Evolutionary conservation across 2,113 vertebrate species (phyloP).

Genomic region (Myxocyprinus asiaticus): DNA sequence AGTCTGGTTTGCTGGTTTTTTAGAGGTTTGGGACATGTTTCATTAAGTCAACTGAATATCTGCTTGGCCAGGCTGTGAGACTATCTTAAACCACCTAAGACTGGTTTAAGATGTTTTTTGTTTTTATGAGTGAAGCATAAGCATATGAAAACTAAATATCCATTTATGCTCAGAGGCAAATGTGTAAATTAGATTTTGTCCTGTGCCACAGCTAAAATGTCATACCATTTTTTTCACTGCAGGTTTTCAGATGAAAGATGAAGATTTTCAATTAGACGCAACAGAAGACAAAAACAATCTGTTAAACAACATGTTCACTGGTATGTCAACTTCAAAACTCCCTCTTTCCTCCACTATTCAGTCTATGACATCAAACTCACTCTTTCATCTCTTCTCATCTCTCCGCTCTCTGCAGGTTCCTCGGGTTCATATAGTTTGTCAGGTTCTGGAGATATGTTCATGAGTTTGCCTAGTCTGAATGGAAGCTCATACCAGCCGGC

Average conservation of each 20-base stretch:
- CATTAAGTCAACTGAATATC: no score
- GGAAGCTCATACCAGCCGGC: slow-evolving; percentile 88
- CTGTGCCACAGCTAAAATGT: no score
- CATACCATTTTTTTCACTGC: background rate
- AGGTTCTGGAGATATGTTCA: slow-evolving; percentile 83
- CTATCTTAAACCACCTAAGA: no score
- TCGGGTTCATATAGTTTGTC: slow-evolving; percentile 80
- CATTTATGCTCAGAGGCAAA: no score
- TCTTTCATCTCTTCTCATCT: background rate
- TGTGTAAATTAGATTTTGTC: background rate
- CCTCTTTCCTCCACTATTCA: slow-evolving; percentile 45
- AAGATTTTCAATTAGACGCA: slow-evolving; percentile 55
- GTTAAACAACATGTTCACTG: slow-evolving; percentile 57
- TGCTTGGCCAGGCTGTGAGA: no score
- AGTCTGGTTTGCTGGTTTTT: no score
- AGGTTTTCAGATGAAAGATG: slow-evolving; percentile 62
- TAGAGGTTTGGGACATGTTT: no score
- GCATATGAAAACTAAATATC: no score
- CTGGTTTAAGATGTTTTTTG: no score
- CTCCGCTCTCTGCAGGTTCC: slow-evolving; percentile 83
- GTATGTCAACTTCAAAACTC: slow-evolving; percentile 12
- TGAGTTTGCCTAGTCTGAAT: slow-evolving; percentile 91
- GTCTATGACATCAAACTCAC: slow-evolving; percentile 8
- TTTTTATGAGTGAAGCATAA: no score
- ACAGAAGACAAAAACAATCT: slow-evolving; percentile 57